Evolutionary conservation across 2,797 vertebrate genomes (phyloP), one percentile per base, ranked within the genome.

Genomic region (Denticeps clupeoides): DNA sequence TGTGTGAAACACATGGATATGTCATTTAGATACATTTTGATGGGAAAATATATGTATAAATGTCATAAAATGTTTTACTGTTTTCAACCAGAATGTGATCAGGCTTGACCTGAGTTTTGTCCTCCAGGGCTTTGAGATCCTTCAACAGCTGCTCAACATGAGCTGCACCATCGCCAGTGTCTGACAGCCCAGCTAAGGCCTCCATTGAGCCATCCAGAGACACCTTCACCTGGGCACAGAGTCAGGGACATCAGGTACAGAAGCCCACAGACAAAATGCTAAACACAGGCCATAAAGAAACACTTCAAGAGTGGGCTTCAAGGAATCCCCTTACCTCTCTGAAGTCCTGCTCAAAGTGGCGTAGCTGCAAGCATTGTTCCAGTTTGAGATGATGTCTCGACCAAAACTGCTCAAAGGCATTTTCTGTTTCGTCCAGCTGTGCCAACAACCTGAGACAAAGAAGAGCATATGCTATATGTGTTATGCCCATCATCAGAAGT

Each of bases 381-480:
- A 93, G 71, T 53, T 92, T 96, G 49, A 89, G 72, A 53, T 93
- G 85, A 68, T 96, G 89, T 65, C 87, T 87, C 40, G 75, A 84
- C 90, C 89, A 96, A 74, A 96, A 93, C 42, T 89, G 86, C 71
- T 87, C 83, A 66, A 97, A 92, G 27, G 88, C 89, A 31, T 90
- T 94, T 67, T 92, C 87, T 3, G 89, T 96, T 79, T 95, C 91
- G 72, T 90, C 85, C 68, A 96, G 56, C 72, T 98, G 90, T 55
- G 84, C 86, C 23, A 95, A 66, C 50, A 94, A 82, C 70, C 91
- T 97, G 71, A 68, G 54, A 71, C 69, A 65, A 31, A 70, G 60
- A 62, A 13, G 5, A 23, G 2, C 19, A 47, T 3, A 33, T 1
- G 6, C 28, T 31, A 13, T 28, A 27, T n/a, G 29, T 19, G 4